Evolutionary conservation across 2,113 vertebrate genomes (phyloP).

Genomic region (Platichthys flesus): DNA sequence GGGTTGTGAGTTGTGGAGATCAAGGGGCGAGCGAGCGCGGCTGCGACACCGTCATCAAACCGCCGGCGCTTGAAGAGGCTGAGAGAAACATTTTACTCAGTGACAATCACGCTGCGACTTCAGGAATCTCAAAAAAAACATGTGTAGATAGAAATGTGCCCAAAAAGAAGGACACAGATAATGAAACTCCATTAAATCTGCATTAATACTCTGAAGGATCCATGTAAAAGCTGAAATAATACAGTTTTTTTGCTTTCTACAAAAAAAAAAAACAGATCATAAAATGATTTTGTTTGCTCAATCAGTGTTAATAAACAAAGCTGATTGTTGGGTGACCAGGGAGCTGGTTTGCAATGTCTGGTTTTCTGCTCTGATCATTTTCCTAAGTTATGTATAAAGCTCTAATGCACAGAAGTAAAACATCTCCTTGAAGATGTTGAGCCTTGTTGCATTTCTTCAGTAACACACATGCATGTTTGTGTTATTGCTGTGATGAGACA

Average conservation of each 20-base stretch:
- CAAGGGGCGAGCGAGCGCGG: slow-evolving; percentile 13
- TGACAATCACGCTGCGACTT: background rate
- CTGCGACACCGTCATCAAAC: slow-evolving; percentile 1
- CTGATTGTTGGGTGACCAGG: too few species aligned
- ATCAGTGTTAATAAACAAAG: too few species aligned
- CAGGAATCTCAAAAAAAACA: background rate
- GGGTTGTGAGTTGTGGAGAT: slow-evolving; percentile 36
- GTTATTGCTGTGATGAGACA: slow-evolving; percentile 8
- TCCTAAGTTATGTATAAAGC: slow-evolving; percentile 1
- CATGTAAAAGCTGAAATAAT: too few species aligned
- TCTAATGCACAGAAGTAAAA: background rate
- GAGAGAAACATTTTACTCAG: slow-evolving; percentile 24
- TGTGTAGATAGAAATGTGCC: background rate
- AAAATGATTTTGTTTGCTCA: too few species aligned
- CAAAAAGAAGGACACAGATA: background rate
- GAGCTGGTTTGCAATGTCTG: too few species aligned
- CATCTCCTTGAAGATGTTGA: too few species aligned
- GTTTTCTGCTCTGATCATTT: slow-evolving; percentile 5
- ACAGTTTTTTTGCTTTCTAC: too few species aligned
- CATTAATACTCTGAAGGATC: background rate
- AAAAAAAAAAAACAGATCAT: too few species aligned
- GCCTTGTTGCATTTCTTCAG: slow-evolving; percentile 16
- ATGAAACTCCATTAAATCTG: background rate
- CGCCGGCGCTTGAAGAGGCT: background rate
- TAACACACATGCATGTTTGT: background rate